These are phyloP conservation scores for Tachina fera DNA, from an alignment of 2,888 invertebrate genomes.

Conservation along the genomic window DNA sequence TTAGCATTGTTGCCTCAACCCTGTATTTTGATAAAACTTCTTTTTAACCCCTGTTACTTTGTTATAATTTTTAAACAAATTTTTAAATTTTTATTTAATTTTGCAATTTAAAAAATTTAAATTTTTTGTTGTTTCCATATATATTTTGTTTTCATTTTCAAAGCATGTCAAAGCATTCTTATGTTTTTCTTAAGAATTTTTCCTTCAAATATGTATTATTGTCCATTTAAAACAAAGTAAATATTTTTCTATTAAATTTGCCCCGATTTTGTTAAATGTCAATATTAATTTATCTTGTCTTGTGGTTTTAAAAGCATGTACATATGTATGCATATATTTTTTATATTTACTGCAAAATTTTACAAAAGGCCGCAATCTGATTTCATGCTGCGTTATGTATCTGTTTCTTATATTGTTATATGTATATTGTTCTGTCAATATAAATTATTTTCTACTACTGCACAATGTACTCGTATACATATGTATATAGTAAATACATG, in stretches of 20 bases:
- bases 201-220: no score
- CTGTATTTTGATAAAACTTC: neutral
- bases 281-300: slow-evolving; percentile 1
- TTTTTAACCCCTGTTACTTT: neutral
- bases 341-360: neutral
- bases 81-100: neutral
- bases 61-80: neutral
- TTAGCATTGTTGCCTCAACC: neutral
- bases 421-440: no score
- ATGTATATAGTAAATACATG: no score
- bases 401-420: no score
- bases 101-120: neutral
- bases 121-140: no score
- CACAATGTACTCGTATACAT: no score
- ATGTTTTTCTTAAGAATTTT: neutral
- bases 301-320: slow-evolving; percentile 19
- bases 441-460: no score
- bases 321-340: neutral
- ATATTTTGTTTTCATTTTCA: neutral
- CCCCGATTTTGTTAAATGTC: neutral
- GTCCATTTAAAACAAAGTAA: neutral
- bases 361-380: no score
- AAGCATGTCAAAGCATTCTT: neutral
- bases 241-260: neutral
- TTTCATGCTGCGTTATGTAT: no score